phyloP scores from a whole-genome alignment of 64 coral and sea anemone species.

The Actinia equina region DNA sequence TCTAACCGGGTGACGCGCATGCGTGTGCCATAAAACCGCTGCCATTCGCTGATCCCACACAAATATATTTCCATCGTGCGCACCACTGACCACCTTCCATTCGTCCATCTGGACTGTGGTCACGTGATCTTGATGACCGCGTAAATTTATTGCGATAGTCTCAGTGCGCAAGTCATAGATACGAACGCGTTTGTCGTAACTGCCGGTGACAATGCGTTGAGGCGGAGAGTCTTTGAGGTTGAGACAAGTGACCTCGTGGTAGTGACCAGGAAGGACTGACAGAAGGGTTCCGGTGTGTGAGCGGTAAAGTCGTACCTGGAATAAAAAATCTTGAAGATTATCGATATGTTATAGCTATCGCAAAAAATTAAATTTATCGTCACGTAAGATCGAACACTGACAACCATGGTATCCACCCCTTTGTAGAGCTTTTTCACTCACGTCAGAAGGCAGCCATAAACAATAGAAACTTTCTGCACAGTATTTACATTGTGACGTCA shows the following conservation, averaged over 20 bases:
- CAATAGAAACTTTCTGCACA: too few relatives aligned
- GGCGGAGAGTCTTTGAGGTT: slow-evolving; percentile 52
- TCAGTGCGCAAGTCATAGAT: slow-evolving; percentile 86
- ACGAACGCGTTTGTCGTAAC: slow-evolving; percentile 81
- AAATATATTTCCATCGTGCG: slow-evolving; percentile 65
- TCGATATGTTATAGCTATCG: too few relatives aligned
- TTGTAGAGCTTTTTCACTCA: too few relatives aligned
- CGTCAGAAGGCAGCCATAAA: too few relatives aligned
- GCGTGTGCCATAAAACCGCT: slow-evolving; percentile 73
- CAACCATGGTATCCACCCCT: too few relatives aligned
- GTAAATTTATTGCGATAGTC: slow-evolving; percentile 21
- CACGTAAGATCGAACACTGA: too few relatives aligned
- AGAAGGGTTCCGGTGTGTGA: slow-evolving; percentile 41
- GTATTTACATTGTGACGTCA: too few relatives aligned
- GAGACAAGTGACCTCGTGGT: slow-evolving; percentile 83
- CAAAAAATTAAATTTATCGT: too few relatives aligned
- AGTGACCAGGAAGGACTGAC: slow-evolving; percentile 67
- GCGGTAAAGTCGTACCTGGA: slow-evolving; percentile 80
- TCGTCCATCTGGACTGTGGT: slow-evolving; percentile 93
- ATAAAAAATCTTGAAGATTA: not conserved
- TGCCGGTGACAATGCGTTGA: slow-evolving; percentile 68
- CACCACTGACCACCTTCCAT: slow-evolving; percentile 83
- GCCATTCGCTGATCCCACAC: slow-evolving; percentile 90
- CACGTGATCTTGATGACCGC: slow-evolving; percentile 56
- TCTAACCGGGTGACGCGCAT: slow-evolving; percentile 73